Conservation (phyloP, 1,140 invertebrate genomes). For the Drosophila kohkoa region DNA sequence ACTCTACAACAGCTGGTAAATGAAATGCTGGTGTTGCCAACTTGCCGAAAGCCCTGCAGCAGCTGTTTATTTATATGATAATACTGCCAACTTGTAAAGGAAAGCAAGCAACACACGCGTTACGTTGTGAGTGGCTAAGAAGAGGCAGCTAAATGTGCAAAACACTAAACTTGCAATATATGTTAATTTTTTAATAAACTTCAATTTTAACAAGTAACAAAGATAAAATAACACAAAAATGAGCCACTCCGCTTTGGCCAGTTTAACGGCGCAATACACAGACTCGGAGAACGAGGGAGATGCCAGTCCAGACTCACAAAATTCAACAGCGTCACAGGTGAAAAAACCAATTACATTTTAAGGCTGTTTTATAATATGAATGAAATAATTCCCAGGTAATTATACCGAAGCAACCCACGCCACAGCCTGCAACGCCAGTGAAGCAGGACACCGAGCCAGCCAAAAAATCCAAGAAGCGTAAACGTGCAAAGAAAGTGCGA, state of each 20-base stretch:
- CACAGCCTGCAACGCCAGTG: conserved; percentile 61
- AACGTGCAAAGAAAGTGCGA: conserved; percentile 82
- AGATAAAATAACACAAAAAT: conserved; percentile 57
- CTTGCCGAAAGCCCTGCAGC: background rate
- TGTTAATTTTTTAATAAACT: background rate
- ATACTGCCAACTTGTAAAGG: background rate
- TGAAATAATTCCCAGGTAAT: conserved; percentile 57
- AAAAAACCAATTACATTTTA: background rate
- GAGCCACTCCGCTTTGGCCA: conserved; percentile 88
- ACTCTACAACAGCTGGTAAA: background rate
- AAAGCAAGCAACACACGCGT: background rate
- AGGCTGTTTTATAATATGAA: background rate
- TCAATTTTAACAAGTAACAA: background rate
- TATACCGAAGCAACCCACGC: conserved; percentile 66
- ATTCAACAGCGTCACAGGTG: conserved; percentile 74
- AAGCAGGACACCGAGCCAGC: conserved; percentile 42
- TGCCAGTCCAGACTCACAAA: conserved; percentile 80
- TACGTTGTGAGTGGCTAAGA: conserved; percentile 13
- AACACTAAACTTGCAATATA: conserved; percentile 16
- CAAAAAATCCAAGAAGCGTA: conserved; percentile 58
- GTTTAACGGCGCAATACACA: conserved; percentile 92
- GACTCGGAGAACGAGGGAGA: conserved; percentile 92
- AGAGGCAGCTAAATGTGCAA: conserved; percentile 6
- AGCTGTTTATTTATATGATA: no score
- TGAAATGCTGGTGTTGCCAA: conserved; percentile 18